Base-by-base conservation (phyloP, 2,888 invertebrate genomes). In the Spodoptera exigua region DNA sequence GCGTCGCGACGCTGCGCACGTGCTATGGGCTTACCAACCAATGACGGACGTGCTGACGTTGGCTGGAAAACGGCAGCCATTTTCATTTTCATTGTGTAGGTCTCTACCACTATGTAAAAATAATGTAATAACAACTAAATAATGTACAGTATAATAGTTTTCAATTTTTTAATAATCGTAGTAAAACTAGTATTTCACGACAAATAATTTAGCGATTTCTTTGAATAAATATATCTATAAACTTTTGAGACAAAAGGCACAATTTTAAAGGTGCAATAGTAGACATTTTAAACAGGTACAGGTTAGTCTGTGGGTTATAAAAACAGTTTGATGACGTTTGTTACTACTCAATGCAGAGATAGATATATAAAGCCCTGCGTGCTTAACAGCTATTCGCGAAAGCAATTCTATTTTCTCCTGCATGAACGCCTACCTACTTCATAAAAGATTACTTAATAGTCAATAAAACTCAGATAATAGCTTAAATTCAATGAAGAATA, bases 341-440 rank as follows among this genome's bases (percentile, higher is more conserved):
- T 49, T 16, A 10, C 10, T 34, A n/a, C 12, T 35, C 12, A 27
- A 44, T 13, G 36, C 18, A 46, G 40, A 27, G 37, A 10, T 13
- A 7, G 7, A 37, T 51, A 54, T 17, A 41, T 41, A 64, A 3
- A 17, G 68, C 62, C 58, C 81, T 61, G 84, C 85, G 86, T 86
- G 86, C 73, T 78, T 39, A 61, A 57, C 51, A 48, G 75, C 80
- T 81, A 78, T 81, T 80, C 78, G 78, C 76, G 77, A 79, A 84
- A 82, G 80, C 76, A 80, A 83, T 85, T 83, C 83, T 82, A 81
- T 80, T 78, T 80, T 75, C 79, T 78, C 76, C 73, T 78, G 65
- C 66, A 60, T 70, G 62, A 63, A 66, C 70, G 68, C 57, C 76
- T 74, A 72, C 64, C 66, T 63, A 68, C 63, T 66, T 63, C 52